Evolutionary conservation across 2,113 vertebrate species (phyloP).

Genomic region (Daboia siamensis): DNA sequence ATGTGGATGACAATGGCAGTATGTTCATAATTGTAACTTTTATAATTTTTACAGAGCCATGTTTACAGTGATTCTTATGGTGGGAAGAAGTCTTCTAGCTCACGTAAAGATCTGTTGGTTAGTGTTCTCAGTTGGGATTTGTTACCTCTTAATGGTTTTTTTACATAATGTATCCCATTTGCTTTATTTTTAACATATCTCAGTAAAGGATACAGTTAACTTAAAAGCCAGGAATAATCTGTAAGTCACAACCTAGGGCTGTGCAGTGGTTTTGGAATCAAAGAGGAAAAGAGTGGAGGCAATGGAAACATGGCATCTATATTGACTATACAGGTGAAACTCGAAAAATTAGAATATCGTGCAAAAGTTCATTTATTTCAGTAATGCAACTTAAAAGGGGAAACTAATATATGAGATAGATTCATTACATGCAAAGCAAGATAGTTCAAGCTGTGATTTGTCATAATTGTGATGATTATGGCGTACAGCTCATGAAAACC

Average conservation of each 20-base stretch:
- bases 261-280: not conserved
- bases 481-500: too few species aligned
- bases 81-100: slow-evolving; percentile 74
- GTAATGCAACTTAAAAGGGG: too few species aligned
- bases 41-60: slow-evolving; percentile 73
- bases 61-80: slow-evolving; percentile 76
- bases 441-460: too few species aligned
- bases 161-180: not conserved
- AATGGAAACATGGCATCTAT: not conserved
- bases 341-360: too few species aligned
- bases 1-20: not conserved
- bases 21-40: slow-evolving; percentile 15
- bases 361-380: too few species aligned
- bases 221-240: not conserved
- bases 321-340: not conserved
- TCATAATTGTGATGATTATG: too few species aligned
- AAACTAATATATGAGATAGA: too few species aligned
- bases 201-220: not conserved
- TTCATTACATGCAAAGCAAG: too few species aligned
- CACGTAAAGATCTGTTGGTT: slow-evolving; percentile 84
- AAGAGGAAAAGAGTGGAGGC: not conserved
- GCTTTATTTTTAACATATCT: not conserved
- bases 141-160: not conserved
- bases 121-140: slow-evolving; percentile 63
- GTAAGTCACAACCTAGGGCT: not conserved